These are phyloP conservation scores for Epirrhoe alternata DNA, from an alignment of 2,888 invertebrate species.

Conservation along the genomic window DNA sequence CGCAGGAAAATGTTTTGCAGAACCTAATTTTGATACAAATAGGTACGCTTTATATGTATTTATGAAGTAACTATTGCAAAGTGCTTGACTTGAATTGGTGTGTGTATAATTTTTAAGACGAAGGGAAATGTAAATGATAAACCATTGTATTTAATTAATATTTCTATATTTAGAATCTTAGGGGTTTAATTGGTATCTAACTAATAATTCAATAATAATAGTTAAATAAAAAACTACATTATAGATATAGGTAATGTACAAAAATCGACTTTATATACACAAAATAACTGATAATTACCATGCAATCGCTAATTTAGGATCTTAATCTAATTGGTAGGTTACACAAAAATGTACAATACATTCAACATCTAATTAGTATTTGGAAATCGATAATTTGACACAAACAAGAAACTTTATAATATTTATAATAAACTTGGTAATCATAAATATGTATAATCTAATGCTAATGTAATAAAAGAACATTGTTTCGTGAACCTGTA, in stretches of 20 bases:
- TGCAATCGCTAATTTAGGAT: slow-evolving; percentile 63
- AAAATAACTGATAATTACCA: slow-evolving; percentile 60
- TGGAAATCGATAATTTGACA: slow-evolving; percentile 62
- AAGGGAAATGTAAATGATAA: slow-evolving; percentile 39
- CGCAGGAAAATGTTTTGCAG: no score
- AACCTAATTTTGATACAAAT: no score
- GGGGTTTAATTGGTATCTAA: slow-evolving; percentile 80
- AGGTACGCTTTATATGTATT: no score
- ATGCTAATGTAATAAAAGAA: slow-evolving; percentile 54
- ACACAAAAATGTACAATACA: slow-evolving; percentile 72
- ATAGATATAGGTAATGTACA: slow-evolving; percentile 66
- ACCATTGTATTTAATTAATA: slow-evolving; percentile 59
- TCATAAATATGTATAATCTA: slow-evolving; percentile 53
- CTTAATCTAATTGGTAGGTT: slow-evolving; percentile 74
- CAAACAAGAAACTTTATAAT: slow-evolving; percentile 56
- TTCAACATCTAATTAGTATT: slow-evolving; percentile 56
- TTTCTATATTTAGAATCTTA: slow-evolving; percentile 82
- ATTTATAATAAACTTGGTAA: slow-evolving; percentile 49
- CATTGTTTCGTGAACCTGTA: slow-evolving; percentile 53
- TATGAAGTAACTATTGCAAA: no score
- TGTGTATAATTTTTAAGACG: neutral
- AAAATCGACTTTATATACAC: slow-evolving; percentile 82
- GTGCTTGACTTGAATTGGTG: neutral
- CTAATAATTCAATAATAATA: slow-evolving; percentile 67
- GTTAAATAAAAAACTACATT: slow-evolving; percentile 80